These are phyloP conservation scores for Malthinus seriepunctatus DNA, from an alignment of 2,888 invertebrate genomes.

Conservation along the genomic window DNA sequence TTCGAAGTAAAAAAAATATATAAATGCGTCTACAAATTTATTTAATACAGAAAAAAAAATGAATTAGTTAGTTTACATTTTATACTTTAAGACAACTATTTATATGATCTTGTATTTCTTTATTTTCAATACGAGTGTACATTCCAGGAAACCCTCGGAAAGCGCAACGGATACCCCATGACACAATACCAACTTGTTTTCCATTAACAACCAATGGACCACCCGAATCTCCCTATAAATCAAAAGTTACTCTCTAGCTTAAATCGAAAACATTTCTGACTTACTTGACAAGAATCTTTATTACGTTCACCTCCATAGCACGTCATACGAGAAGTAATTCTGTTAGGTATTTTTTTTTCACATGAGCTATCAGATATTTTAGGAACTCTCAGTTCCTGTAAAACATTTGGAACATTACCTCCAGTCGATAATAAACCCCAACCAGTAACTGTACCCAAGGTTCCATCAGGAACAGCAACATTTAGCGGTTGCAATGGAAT, in stretches of 20 bases:
- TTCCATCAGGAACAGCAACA: not conserved
- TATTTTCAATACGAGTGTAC: not conserved
- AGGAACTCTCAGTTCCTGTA: conserved; percentile 6
- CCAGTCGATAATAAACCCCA: not conserved
- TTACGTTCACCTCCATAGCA: conserved; percentile 13
- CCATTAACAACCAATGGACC: not conserved
- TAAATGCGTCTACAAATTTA: no score
- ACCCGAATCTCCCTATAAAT: conserved; percentile 1
- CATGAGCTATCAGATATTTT: not conserved
- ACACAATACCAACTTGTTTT: not conserved
- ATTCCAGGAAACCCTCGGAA: not conserved
- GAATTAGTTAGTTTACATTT: no score
- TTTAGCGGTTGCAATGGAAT: not conserved
- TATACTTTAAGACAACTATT: no score
- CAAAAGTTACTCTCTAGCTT: not conserved
- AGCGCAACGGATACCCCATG: not conserved
- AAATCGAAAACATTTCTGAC: not conserved
- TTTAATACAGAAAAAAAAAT: no score
- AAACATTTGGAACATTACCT: not conserved
- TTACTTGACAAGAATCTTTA: conserved; percentile 13
- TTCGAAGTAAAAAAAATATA: no score
- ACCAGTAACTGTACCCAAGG: conserved; percentile 6
- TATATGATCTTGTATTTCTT: not conserved
- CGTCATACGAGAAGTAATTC: conserved; percentile 16
- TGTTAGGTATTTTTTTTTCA: not conserved